Evolutionary conservation across 2,888 invertebrate genomes (phyloP).

Genomic region (Rutpela maculata): DNA sequence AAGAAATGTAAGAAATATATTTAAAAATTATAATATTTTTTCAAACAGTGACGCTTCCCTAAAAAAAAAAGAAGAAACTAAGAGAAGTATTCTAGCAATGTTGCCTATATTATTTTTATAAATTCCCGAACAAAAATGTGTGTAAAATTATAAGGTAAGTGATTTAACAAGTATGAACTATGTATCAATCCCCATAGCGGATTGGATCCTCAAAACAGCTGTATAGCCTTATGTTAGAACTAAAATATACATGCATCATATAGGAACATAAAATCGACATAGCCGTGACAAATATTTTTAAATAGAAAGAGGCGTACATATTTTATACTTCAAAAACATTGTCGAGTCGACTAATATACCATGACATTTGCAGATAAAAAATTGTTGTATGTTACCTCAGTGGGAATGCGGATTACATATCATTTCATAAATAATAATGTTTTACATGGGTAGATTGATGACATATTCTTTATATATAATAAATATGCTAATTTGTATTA

Average conservation of each 20-base stretch:
- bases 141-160: constrained; percentile 25
- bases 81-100: too few relatives aligned
- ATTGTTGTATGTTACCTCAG: constrained; percentile 43
- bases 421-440: constrained; percentile 46
- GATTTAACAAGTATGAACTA: constrained; percentile 33
- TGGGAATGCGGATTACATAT: constrained; percentile 47
- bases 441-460: constrained; percentile 21
- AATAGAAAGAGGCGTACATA: constrained; percentile 65
- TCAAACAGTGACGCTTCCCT: too few relatives aligned
- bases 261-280: constrained; percentile 54
- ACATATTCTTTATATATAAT: constrained; percentile 2
- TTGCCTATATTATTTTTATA: not conserved
- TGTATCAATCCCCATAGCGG: constrained; percentile 56
- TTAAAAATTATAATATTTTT: too few relatives aligned
- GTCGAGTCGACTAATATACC: constrained; percentile 50
- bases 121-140: constrained; percentile 3
- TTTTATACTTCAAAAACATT: constrained; percentile 60
- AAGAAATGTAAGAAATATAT: too few relatives aligned
- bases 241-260: constrained; percentile 52
- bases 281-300: constrained; percentile 64
- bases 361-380: constrained; percentile 52
- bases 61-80: too few relatives aligned
- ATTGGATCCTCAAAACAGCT: constrained; percentile 57
- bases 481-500: constrained; percentile 13
- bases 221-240: constrained; percentile 56